These are phyloP conservation scores for Ceratosolen solmsi DNA, from an alignment of 1,140 invertebrate genomes.

Conservation along the genomic window DNA sequence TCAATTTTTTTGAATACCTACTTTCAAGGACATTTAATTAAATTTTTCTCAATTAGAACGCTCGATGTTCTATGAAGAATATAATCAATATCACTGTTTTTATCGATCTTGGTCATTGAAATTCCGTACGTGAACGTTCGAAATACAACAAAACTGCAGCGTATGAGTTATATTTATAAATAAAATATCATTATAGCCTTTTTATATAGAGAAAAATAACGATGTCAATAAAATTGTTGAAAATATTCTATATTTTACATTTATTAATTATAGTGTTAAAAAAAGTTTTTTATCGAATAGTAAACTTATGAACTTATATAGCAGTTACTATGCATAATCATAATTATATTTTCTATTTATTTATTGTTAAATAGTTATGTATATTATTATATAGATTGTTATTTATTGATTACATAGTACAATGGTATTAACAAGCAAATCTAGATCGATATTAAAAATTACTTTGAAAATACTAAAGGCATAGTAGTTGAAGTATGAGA, in stretches of 20 bases:
- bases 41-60: slow-evolving; percentile 4
- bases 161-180: background rate
- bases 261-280: too few relatives aligned
- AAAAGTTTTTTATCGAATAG: too few relatives aligned
- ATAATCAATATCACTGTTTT: slow-evolving; percentile 1
- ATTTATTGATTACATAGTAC: background rate
- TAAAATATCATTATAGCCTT: slow-evolving; percentile 25
- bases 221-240: background rate
- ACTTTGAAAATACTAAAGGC: background rate
- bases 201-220: background rate
- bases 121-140: background rate
- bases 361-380: too few relatives aligned
- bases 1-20: too few relatives aligned
- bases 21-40: slow-evolving; percentile 19
- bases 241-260: background rate
- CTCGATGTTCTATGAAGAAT: background rate
- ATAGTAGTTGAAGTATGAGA: background rate
- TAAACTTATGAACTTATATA: too few relatives aligned
- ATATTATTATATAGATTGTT: too few relatives aligned
- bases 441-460: background rate
- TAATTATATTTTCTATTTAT: too few relatives aligned
- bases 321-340: too few relatives aligned
- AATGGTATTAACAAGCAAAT: background rate
- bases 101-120: background rate
- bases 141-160: slow-evolving; percentile 6